A percentile compares a stretch with the other conserved stretches of the same genome.
phyloP scores from a whole-genome alignment of 1,140 invertebrate genomes.

The Nephila pilipes region DNA sequence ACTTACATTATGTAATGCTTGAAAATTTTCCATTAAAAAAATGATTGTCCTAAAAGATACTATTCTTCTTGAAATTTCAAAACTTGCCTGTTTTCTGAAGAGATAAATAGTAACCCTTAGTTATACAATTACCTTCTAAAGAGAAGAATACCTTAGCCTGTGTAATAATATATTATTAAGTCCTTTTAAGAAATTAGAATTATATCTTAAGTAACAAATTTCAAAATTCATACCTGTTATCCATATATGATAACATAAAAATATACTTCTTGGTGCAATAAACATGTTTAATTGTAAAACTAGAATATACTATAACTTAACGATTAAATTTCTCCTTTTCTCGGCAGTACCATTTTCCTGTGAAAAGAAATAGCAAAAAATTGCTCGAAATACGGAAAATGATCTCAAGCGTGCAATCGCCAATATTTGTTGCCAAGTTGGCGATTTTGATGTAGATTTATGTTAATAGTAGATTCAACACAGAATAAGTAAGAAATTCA shows the following conservation, averaged over 20 bases:
- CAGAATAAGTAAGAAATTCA: too few relatives aligned
- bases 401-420: conserved; percentile 32
- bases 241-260: neutral
- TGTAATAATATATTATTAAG: too few relatives aligned
- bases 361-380: neutral
- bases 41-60: too few relatives aligned
- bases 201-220: neutral
- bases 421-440: conserved; percentile 16
- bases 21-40: too few relatives aligned
- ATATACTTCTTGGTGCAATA: neutral
- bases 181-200: neutral
- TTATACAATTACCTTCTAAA: too few relatives aligned
- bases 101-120: too few relatives aligned
- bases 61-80: too few relatives aligned
- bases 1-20: too few relatives aligned
- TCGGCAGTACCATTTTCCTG: neutral
- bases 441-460: neutral
- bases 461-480: too few relatives aligned
- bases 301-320: neutral
- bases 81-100: too few relatives aligned
- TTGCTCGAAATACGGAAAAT: conserved; percentile 33
- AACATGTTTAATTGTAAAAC: neutral
- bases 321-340: neutral
- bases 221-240: neutral
- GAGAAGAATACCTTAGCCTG: too few relatives aligned